These are phyloP conservation scores for Pogona vitticeps DNA, from an alignment of 2,113 vertebrate genomes.

Conservation along the genomic window DNA sequence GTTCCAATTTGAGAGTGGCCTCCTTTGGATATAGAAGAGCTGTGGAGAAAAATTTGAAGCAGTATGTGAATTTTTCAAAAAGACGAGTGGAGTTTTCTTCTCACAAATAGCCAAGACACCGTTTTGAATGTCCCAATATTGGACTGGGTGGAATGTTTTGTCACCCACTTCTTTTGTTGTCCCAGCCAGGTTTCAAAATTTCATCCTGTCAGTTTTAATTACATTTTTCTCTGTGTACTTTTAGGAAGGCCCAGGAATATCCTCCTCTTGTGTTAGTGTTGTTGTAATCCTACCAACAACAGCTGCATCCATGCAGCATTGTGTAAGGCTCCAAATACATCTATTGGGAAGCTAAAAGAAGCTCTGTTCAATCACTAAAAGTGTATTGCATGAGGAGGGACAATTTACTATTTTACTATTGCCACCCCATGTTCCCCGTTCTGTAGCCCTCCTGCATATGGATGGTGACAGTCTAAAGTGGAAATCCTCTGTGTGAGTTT, in stretches of 20 bases:
- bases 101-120: neutral
- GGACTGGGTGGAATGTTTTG: neutral
- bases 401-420: no score
- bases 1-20: neutral
- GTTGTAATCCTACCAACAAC: neutral
- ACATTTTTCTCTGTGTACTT: neutral
- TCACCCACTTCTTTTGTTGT: neutral
- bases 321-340: neutral
- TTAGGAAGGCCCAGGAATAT: neutral
- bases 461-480: no score
- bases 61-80: neutral
- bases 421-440: no score
- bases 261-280: neutral
- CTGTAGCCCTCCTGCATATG: no score
- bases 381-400: no score
- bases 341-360: neutral
- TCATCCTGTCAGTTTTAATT: neutral
- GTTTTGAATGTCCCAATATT: neutral
- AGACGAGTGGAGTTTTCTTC: no score
- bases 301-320: neutral
- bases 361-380: neutral
- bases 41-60: neutral
- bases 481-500: no score
- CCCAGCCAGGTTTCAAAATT: neutral
- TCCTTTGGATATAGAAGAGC: neutral